These are phyloP conservation scores for Pollachius pollachius DNA, from an alignment of 2,113 vertebrate species.

Conservation along the genomic window DNA sequence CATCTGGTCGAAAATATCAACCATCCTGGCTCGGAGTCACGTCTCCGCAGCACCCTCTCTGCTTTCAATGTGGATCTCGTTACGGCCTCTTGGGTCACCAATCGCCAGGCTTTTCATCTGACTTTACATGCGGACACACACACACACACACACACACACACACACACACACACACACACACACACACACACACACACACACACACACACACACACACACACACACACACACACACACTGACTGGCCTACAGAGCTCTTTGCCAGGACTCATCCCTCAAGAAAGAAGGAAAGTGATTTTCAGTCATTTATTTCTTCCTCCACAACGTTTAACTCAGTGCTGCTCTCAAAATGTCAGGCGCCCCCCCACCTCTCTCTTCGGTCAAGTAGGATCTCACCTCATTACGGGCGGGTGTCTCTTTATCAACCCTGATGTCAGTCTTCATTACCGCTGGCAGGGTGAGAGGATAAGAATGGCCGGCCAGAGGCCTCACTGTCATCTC, in stretches of 20 bases:
- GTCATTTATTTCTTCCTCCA: slow-evolving; percentile 1
- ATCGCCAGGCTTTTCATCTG: slow-evolving; percentile 54
- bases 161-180: no score
- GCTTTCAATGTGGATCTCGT: slow-evolving; percentile 62
- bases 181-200: no score
- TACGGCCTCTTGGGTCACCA: slow-evolving; percentile 44
- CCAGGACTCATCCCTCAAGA: background rate
- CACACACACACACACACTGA: no score
- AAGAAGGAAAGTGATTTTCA: background rate
- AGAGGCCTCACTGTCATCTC: slow-evolving; percentile 34
- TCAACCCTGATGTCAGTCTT: slow-evolving; percentile 40
- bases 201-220: no score
- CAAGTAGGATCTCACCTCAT: slow-evolving; percentile 52
- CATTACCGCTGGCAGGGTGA: slow-evolving; percentile 31
- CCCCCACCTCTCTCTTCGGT: slow-evolving; percentile 20
- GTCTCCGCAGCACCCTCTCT: slow-evolving; percentile 25
- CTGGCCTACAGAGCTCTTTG: slow-evolving; percentile 17
- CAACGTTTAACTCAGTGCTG: slow-evolving; percentile 22
- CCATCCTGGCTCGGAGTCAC: slow-evolving; percentile 39
- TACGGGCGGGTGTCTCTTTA: slow-evolving; percentile 30
- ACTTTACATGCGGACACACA: slow-evolving; percentile 22
- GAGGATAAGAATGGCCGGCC: slow-evolving; percentile 36
- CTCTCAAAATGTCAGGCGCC: slow-evolving; percentile 21
- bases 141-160: no score
- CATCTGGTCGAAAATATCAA: slow-evolving; percentile 70